Evolutionary conservation across 2,888 invertebrate genomes (phyloP).

Genomic region (Perizoma flavofasciatum): DNA sequence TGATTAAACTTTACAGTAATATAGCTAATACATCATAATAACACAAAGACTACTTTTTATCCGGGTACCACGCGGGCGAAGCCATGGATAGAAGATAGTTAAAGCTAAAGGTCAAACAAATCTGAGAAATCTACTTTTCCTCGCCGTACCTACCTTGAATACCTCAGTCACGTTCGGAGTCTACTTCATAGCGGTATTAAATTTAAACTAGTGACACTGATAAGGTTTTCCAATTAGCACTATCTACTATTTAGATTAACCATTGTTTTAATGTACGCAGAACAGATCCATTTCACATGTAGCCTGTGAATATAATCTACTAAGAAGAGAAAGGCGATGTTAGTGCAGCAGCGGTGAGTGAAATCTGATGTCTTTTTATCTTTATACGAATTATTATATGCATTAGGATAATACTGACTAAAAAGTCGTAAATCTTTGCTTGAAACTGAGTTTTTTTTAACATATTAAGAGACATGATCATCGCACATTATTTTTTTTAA

Average conservation of each 20-base stretch:
- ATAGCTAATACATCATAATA: too few relatives aligned
- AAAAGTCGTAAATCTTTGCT: too few relatives aligned
- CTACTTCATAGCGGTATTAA: slow-evolving; percentile 18
- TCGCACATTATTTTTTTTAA: too few relatives aligned
- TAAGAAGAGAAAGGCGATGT: slow-evolving; percentile 5
- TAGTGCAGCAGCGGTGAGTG: slow-evolving; percentile 8
- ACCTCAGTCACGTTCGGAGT: slow-evolving; percentile 16
- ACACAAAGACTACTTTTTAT: too few relatives aligned
- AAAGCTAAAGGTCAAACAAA: slow-evolving; percentile 9
- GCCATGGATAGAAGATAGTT: too few relatives aligned
- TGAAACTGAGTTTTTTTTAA: too few relatives aligned
- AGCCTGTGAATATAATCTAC: slow-evolving; percentile 7
- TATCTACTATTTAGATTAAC: slow-evolving; percentile 1
- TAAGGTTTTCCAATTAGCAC: slow-evolving; percentile 6
- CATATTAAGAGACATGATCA: too few relatives aligned
- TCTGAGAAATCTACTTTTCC: slow-evolving; percentile 16
- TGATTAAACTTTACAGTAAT: too few relatives aligned
- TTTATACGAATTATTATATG: neutral
- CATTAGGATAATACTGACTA: too few relatives aligned
- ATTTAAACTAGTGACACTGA: neutral
- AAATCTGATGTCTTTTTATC: neutral
- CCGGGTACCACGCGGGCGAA: too few relatives aligned
- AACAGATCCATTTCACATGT: slow-evolving; percentile 1
- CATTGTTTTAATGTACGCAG: slow-evolving; percentile 8
- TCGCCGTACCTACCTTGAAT: slow-evolving; percentile 5